These are phyloP conservation scores for Coccyzus lansbergi DNA, from an alignment of 2,797 vertebrate genomes.

Conservation along the genomic window DNA sequence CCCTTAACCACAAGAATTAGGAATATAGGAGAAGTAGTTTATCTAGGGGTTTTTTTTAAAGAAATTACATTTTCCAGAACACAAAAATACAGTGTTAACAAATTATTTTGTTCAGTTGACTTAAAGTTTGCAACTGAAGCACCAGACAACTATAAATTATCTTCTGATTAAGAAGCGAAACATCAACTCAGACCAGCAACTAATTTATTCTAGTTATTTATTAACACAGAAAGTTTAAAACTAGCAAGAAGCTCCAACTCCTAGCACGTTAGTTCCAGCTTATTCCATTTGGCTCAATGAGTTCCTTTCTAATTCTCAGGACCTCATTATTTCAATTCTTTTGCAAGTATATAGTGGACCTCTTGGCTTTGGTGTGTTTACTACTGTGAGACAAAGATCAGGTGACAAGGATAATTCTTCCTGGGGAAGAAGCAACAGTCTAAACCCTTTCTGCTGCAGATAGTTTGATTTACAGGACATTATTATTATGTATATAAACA, in stretches of 20 bases:
- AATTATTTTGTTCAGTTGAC: not conserved
- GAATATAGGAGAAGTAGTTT: not conserved
- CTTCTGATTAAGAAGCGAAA: not conserved
- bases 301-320: not conserved
- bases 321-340: not conserved
- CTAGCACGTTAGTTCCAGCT: not conserved
- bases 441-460: not conserved
- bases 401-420: not conserved
- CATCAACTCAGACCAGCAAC: not conserved
- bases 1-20: not conserved
- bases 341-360: not conserved
- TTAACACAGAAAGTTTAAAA: not conserved
- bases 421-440: not conserved
- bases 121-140: not conserved
- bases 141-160: not conserved
- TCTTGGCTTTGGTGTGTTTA: not conserved
- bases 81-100: not conserved
- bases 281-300: not conserved
- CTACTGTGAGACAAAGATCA: not conserved
- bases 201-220: not conserved
- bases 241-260: not conserved
- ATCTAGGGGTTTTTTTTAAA: accelerated
- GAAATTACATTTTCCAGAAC: not conserved
- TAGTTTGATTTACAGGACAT: not conserved
- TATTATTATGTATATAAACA: not conserved